A percentile compares a stretch with the other conserved stretches of the same genome.
Conservation (phyloP, 2,113 vertebrate genomes). For the Phocoena sinus region DNA sequence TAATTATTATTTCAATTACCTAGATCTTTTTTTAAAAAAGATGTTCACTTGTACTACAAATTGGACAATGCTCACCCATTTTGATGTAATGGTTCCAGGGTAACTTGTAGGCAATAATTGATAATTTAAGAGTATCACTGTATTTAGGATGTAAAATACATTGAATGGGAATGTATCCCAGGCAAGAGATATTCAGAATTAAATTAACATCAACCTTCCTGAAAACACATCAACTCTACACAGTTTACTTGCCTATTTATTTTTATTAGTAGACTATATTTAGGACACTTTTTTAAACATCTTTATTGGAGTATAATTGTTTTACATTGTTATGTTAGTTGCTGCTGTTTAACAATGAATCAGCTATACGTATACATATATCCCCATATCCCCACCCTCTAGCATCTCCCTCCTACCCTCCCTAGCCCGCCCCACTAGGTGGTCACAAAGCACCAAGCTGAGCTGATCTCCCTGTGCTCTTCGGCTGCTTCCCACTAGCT, state of each 20-base stretch:
- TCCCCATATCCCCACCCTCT: too few relatives aligned
- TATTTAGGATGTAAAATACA: background rate
- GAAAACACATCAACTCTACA: background rate
- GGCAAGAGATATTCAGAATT: background rate
- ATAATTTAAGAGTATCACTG: background rate
- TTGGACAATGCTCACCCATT: background rate
- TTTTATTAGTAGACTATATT: background rate
- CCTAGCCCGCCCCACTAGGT: too few relatives aligned
- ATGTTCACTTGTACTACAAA: constrained; percentile 8
- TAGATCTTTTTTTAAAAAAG: background rate
- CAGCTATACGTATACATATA: too few relatives aligned
- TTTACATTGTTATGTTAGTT: too few relatives aligned
- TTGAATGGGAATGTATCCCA: background rate
- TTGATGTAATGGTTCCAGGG: background rate
- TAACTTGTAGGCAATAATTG: background rate
- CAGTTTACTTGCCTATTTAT: background rate
- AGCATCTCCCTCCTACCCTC: too few relatives aligned
- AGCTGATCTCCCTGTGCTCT: too few relatives aligned
- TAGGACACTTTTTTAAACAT: background rate
- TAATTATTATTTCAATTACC: constrained; percentile 71
- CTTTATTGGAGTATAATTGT: too few relatives aligned
- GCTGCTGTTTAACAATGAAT: too few relatives aligned
- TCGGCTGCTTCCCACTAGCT: too few relatives aligned
- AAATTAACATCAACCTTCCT: background rate
- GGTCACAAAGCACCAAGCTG: too few relatives aligned